phyloP scores from a whole-genome alignment of 2,113 vertebrate genomes.

The Megalops atlanticus region DNA sequence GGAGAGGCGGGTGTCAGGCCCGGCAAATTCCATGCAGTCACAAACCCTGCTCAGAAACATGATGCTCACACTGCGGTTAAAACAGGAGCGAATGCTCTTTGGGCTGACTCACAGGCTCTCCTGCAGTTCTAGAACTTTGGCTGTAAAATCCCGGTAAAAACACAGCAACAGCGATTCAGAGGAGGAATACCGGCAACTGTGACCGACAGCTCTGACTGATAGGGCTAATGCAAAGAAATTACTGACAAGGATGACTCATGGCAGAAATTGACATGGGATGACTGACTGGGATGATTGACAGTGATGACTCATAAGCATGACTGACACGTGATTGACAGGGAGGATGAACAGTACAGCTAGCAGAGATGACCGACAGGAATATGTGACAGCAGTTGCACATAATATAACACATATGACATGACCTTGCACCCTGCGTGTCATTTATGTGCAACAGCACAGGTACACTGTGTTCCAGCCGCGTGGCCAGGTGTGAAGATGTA shows the following conservation, averaged over 20 bases:
- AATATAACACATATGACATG: not conserved
- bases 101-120: not conserved
- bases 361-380: not conserved
- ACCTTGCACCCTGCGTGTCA: not conserved
- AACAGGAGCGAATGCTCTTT: not conserved
- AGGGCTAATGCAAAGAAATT: not conserved
- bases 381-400: not conserved
- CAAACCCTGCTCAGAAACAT: not conserved
- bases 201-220: not conserved
- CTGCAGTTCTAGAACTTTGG: not conserved
- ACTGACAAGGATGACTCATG: not conserved
- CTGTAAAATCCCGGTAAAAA: not conserved
- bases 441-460: not conserved
- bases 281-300: not conserved
- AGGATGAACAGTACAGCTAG: not conserved
- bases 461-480: no score
- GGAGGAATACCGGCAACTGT: not conserved
- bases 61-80: not conserved
- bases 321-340: not conserved
- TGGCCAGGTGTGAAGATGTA: no score
- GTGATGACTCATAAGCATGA: not conserved
- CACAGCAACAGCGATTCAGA: not conserved
- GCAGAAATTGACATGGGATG: not conserved
- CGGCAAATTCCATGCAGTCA: not conserved
- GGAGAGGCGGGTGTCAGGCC: not conserved